These are phyloP conservation scores for Champsocephalus esox DNA, from an alignment of 2,797 vertebrate species.

Conservation along the genomic window DNA sequence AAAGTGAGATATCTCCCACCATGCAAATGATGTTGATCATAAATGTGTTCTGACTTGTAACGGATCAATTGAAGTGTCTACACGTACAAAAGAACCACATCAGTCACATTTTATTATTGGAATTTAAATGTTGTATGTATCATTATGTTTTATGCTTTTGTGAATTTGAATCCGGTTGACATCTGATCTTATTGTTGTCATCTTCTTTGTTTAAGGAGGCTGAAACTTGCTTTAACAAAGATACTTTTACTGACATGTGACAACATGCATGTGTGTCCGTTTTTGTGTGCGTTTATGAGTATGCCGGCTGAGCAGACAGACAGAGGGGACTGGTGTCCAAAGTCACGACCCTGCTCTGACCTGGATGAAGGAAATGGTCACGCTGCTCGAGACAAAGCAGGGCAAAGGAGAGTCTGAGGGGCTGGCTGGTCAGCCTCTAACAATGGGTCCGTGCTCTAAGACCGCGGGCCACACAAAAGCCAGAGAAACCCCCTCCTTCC, in stretches of 20 bases:
- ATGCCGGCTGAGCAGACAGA: conserved; percentile 71
- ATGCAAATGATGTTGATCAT: conserved; percentile 19
- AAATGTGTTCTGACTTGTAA: conserved; percentile 11
- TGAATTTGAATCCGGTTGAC: conserved; percentile 2
- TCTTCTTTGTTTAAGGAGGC: not conserved
- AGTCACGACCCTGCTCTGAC: conserved; percentile 89
- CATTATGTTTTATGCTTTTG: not conserved
- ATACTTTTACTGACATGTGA: conserved; percentile 9
- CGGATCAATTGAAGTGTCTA: not conserved
- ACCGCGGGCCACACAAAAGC: conserved; percentile 84
- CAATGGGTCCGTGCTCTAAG: conserved; percentile 85
- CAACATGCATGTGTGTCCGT: conserved; percentile 42
- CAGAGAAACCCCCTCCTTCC: conserved; percentile 75
- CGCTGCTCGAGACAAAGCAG: conserved; percentile 86
- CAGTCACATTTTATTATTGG: not conserved
- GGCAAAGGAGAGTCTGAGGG: conserved; percentile 85
- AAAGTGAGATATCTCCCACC: conserved; percentile 39
- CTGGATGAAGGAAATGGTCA: conserved; percentile 87
- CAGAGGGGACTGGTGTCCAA: conserved; percentile 82
- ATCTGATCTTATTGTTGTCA: conserved; percentile 6
- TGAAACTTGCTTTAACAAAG: not conserved
- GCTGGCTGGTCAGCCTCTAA: conserved; percentile 80
- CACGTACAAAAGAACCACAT: not conserved
- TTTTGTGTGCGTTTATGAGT: conserved; percentile 64
- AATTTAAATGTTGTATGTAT: not conserved